Percentiles rank a stretch among this genome's conserved stretches.
These are phyloP conservation scores for Plecturocebus donacophilus DNA, from an alignment of 2,113 vertebrate species.

Conservation along the genomic window DNA sequence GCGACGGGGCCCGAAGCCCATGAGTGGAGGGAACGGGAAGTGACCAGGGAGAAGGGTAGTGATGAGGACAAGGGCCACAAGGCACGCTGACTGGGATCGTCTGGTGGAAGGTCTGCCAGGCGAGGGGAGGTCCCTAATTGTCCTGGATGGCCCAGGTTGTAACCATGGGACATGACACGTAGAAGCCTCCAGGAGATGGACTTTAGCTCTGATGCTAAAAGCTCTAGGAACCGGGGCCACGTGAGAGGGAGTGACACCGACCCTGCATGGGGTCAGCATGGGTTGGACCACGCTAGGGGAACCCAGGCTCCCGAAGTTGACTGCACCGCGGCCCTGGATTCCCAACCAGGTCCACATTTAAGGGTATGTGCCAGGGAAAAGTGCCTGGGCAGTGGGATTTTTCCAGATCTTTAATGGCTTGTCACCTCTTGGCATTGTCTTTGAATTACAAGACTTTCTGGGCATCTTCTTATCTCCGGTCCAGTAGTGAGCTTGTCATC, in stretches of 20 bases:
- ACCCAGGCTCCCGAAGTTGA: accelerated
- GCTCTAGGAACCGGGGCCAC: neutral
- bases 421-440: neutral
- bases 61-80: accelerated
- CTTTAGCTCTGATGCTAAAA: neutral
- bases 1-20: neutral
- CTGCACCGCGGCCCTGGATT: accelerated
- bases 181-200: neutral
- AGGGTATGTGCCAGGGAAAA: accelerated
- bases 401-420: neutral
- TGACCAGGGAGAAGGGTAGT: accelerated
- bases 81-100: accelerated
- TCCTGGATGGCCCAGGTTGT: neutral
- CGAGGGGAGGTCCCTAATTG: accelerated
- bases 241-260: neutral
- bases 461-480: neutral
- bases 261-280: neutral
- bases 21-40: accelerated
- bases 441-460: neutral
- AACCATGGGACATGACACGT: neutral
- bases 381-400: neutral
- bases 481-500: accelerated
- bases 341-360: too few relatives aligned
- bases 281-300: neutral
- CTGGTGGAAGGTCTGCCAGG: accelerated